Base-by-base conservation (phyloP, 2,113 vertebrate genomes). In the Suncus etruscus region DNA sequence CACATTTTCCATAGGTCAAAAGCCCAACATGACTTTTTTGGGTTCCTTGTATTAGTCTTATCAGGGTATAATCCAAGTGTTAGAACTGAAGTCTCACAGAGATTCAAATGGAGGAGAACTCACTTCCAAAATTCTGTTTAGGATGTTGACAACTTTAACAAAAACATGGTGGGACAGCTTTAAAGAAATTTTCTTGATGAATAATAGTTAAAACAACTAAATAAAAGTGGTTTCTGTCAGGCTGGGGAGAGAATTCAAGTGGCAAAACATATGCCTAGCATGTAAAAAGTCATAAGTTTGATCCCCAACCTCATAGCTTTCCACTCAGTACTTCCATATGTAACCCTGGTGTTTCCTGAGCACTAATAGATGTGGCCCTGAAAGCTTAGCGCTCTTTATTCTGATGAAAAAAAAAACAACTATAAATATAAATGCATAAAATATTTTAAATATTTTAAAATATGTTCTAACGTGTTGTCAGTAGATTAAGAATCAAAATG, bases 1-100 rank as follows among this genome's bases (percentile, higher is more conserved):
- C 10, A 39, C 24, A 69, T n/a, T 92, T 90, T 84, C 65, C 51
- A 7, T 66, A 75, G 4, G 0, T 83, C 9, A 47, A n/a, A 73
- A 77, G 4, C 63, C 39, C 51, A 70, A 48, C 11, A 20, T n/a
- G 27, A 29, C 32, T 82, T 90, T 47, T 48, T n/a, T 86, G 68
- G 16, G 18, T 50, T 86, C 61, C 63, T 82, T 89, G 84, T 50
- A 86, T 88, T 22, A 22, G 29, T 92, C 15, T 69, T 65, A 80
- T 79, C 47, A 65, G 65, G 27, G 24, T 82, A 4, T 66, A 75
- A 65, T 73, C 11, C 63, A 89, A 24, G 15, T 72, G 58, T 25
- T 32, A 74, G 18, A 2, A 50, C 39, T 73, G 10, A 79, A n/a
- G 39, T 54, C 84, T 90, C 25, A 32, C 16, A 72, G 75, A 88